These are phyloP conservation scores for Alauda arvensis DNA, from an alignment of 2,797 vertebrate species.

Conservation along the genomic window DNA sequence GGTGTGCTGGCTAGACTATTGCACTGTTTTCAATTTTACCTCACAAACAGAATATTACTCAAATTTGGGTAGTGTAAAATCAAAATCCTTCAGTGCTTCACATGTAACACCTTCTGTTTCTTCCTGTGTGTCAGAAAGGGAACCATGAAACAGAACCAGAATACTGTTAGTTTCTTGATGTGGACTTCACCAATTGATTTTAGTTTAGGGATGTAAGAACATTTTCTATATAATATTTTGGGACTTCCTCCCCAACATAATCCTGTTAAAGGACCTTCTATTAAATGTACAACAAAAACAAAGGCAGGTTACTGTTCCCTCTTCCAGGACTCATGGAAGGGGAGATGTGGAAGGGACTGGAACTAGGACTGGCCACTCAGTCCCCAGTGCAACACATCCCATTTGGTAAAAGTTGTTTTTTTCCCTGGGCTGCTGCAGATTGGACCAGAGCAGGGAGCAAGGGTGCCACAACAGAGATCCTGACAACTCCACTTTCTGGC, in stretches of 20 bases:
- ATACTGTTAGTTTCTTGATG: neutral
- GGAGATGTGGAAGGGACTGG: neutral
- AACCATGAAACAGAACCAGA: neutral
- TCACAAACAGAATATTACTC: neutral
- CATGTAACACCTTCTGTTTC: neutral
- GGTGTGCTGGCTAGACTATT: neutral
- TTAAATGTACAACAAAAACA: neutral
- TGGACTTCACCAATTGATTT: neutral
- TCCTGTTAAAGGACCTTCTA: neutral
- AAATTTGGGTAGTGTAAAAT: neutral
- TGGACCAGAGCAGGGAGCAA: neutral
- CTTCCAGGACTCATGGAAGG: neutral
- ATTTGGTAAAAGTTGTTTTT: neutral
- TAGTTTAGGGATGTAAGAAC: neutral
- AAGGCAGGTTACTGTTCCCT: neutral
- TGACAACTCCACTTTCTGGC: neutral
- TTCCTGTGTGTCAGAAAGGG: neutral
- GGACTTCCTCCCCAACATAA: neutral
- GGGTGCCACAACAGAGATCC: neutral
- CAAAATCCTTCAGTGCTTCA: neutral
- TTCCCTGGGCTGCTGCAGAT: neutral
- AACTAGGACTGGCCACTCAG: neutral
- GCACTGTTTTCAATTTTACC: neutral
- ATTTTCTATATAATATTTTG: neutral
- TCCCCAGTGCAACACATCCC: neutral